Conservation (phyloP, 2,113 vertebrate genomes). For the Perca flavescens region DNA sequence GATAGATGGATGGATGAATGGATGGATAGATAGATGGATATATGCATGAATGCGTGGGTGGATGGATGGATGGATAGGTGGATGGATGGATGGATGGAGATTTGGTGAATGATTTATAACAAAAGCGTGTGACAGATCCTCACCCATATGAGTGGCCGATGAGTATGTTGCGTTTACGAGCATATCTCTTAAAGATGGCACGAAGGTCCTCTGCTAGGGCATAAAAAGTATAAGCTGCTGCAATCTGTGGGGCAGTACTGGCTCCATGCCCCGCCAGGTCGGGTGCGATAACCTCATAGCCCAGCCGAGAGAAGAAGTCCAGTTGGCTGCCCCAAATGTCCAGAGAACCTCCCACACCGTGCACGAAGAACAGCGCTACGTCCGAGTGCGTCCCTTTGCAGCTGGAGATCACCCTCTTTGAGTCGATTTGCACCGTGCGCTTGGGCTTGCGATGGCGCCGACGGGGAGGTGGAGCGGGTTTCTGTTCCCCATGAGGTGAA, state of each 20-base stretch:
- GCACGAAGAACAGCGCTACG: slow-evolving; percentile 95
- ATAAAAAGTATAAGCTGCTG: slow-evolving; percentile 95
- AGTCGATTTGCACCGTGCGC: slow-evolving; percentile 91
- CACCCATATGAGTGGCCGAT: slow-evolving; percentile 97
- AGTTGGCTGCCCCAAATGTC: slow-evolving; percentile 98
- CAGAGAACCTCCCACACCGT: slow-evolving; percentile 94
- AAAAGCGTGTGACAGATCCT: slow-evolving; percentile 45
- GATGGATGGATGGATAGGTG: no score
- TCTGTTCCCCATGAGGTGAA: slow-evolving; percentile 58
- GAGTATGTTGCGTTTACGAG: slow-evolving; percentile 93
- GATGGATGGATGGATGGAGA: background rate
- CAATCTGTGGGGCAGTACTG: slow-evolving; percentile 92
- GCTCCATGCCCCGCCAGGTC: slow-evolving; percentile 94
- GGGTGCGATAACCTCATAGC: slow-evolving; percentile 95
- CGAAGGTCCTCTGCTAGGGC: slow-evolving; percentile 95
- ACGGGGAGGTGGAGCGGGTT: slow-evolving; percentile 80
- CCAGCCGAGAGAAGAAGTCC: slow-evolving; percentile 94
- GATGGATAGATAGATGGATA: no score
- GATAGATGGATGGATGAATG: no score
- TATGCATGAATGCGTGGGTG: no score
- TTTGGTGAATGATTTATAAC: background rate
- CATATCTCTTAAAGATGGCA: slow-evolving; percentile 93
- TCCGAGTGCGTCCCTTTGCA: slow-evolving; percentile 93
- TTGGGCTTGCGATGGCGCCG: slow-evolving; percentile 90
- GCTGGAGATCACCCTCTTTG: slow-evolving; percentile 90